Evolutionary conservation across 2,113 vertebrate species (phyloP), one percentile per base, ranked within the genome.

Genomic region (Paramisgurnus dabryanus): DNA sequence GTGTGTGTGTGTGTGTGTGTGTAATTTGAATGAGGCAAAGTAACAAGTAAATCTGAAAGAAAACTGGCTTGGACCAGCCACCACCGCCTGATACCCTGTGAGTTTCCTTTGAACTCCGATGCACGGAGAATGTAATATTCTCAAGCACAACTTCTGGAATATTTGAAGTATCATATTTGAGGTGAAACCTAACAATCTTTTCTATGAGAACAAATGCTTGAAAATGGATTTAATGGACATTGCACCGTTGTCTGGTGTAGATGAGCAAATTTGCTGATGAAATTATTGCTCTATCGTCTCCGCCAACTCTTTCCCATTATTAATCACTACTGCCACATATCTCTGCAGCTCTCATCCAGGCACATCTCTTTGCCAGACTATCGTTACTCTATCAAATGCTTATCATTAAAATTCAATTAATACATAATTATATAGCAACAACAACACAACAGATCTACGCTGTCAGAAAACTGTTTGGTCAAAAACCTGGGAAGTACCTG

Each of bases 221-320:
- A 74, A 22, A 61, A 58, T 60, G 2, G 40, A 11, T 12, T 55
- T 15, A 7, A 45, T 1, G 0, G n/a, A 74, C 53, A 47, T 27
- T 45, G 39, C 11, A 12, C 49, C 3, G 41, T 45, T 41, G 40
- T 22, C 39, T 41, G 13, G 43, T 61, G 40, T 27, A 74, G 40
- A 74, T 74, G 39, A 27, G 11, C 11, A 73, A 22, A 74, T 45
- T 74, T 85, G 10, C 84, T 84, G 81, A 88, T 69, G 86, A 87
- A 80, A 72, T 85, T 74, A 85, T 84, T 81, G 15, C 85, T 85
- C 84, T 85, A 84, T 86, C 84, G 87, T 91, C 90, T 90, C 87
- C 84, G 89, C 87, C 82, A 86, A 86, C 86, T 85, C 87, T 90
- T 89, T 87, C 82, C 85, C 85, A 87, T 91, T 87, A 91, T 92